Conservation (phyloP, 2,888 invertebrate species). For the Spisula subtruncata region DNA sequence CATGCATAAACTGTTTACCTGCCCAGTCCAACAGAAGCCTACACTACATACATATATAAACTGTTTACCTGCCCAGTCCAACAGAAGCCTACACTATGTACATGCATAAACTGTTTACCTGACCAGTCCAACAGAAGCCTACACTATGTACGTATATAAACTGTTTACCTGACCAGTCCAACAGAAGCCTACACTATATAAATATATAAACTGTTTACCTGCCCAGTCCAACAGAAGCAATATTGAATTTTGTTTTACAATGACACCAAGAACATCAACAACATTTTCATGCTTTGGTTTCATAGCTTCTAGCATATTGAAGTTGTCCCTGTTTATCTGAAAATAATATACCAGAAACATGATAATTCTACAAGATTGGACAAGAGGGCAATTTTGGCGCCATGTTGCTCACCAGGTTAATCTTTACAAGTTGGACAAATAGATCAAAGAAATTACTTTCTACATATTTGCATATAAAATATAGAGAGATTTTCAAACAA, state of each 20-base stretch:
- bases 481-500: too few species aligned
- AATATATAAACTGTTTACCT: not conserved
- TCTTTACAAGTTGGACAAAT: not conserved
- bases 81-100: too few species aligned
- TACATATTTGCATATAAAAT: too few species aligned
- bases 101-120: too few species aligned
- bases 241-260: not conserved
- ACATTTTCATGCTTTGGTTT: not conserved
- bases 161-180: not conserved
- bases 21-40: too few species aligned
- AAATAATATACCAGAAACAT: not conserved
- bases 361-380: not conserved
- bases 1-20: too few species aligned
- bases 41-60: too few species aligned
- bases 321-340: not conserved
- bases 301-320: not conserved
- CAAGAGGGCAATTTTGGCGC: not conserved
- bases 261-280: not conserved
- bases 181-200: not conserved
- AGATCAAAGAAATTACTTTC: not conserved
- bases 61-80: too few species aligned
- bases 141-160: not conserved
- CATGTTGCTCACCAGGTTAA: not conserved
- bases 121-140: too few species aligned
- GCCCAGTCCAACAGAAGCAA: not conserved